Evolutionary conservation across 2,888 invertebrate species (phyloP).

Genomic region (Conomelus anceps): DNA sequence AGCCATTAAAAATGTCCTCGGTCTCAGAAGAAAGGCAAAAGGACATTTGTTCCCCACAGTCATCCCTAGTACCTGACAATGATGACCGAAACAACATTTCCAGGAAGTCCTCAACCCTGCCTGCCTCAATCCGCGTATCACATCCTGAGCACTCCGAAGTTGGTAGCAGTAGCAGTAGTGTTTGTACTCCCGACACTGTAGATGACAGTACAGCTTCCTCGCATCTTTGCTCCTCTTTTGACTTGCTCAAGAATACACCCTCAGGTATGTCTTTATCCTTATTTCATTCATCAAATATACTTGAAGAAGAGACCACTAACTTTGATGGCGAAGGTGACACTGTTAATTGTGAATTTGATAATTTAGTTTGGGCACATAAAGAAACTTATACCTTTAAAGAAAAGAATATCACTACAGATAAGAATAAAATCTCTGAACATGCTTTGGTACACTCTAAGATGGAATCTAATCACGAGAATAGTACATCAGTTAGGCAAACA

Average conservation of each 20-base stretch:
- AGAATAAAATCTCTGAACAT: background rate
- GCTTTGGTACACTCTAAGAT: background rate
- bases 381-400: background rate
- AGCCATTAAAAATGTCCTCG: slow-evolving; percentile 22
- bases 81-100: slow-evolving; percentile 12
- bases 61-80: slow-evolving; percentile 22
- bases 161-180: background rate
- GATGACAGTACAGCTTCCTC: background rate
- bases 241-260: background rate
- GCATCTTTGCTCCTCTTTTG: background rate
- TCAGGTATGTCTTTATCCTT: background rate
- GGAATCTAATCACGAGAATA: background rate
- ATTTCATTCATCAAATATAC: background rate
- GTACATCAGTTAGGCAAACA: background rate
- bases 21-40: slow-evolving; percentile 25
- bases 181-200: background rate
- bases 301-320: background rate
- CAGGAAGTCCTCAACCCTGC: slow-evolving; percentile 23
- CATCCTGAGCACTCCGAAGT: background rate
- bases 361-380: background rate
- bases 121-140: slow-evolving; percentile 12
- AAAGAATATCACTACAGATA: background rate
- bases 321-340: background rate
- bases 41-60: slow-evolving; percentile 20
- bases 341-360: background rate